A percentile compares a stretch with the other conserved stretches of the same genome.
Conservation (phyloP, 2,797 vertebrate species). For the Melanotaenia nigrans region DNA sequence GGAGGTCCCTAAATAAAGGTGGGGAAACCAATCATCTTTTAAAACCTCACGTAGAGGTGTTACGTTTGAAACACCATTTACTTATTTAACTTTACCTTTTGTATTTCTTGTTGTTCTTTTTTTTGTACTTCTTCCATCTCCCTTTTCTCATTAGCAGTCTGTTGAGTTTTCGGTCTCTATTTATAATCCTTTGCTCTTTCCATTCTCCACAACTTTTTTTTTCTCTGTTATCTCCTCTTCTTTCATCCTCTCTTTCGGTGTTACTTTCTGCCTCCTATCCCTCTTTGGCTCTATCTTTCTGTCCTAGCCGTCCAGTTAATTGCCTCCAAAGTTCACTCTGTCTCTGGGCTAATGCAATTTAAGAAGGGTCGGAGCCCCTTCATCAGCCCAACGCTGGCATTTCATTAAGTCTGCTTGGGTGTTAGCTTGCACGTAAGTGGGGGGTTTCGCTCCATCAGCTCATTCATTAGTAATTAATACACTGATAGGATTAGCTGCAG, state of each 20-base stretch:
- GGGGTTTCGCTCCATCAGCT: constrained; percentile 79
- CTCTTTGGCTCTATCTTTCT: constrained; percentile 45
- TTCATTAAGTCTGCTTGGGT: constrained; percentile 86
- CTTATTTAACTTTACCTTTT: constrained; percentile 30
- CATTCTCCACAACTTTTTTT: constrained; percentile 32
- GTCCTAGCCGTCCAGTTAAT: constrained; percentile 84
- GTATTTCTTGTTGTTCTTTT: constrained; percentile 1
- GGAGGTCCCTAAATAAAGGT: constrained; percentile 2
- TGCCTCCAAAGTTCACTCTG: constrained; percentile 92
- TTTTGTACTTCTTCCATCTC: background rate
- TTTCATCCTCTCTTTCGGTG: constrained; percentile 28
- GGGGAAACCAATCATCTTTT: constrained; percentile 8
- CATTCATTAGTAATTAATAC: constrained; percentile 91
- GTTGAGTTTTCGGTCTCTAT: constrained; percentile 18
- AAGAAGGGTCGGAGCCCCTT: constrained; percentile 87
- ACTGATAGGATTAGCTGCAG: constrained; percentile 77
- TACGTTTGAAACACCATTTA: constrained; percentile 29
- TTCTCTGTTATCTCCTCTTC: constrained; percentile 44
- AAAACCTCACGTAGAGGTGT: constrained; percentile 25
- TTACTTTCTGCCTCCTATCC: constrained; percentile 39
- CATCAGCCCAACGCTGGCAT: constrained; percentile 90
- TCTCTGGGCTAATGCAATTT: constrained; percentile 88
- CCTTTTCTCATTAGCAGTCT: constrained; percentile 41
- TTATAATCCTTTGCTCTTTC: constrained; percentile 58
- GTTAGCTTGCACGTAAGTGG: constrained; percentile 69